Evolutionary conservation across 2,797 vertebrate species (phyloP).

Genomic region (Megalops cyprinoides): DNA sequence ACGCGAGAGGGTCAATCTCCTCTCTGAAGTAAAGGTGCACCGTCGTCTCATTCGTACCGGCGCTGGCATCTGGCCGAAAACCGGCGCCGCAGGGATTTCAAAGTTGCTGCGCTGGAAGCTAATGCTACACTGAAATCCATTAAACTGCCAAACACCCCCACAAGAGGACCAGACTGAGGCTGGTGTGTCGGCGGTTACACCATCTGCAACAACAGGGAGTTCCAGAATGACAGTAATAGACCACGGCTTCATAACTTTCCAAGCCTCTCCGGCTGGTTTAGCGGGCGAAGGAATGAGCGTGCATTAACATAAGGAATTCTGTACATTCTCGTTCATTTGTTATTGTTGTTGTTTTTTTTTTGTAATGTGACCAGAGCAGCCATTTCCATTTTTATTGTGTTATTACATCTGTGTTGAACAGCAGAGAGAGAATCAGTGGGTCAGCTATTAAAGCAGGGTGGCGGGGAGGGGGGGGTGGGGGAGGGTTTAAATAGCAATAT

Average conservation of each 20-base stretch:
- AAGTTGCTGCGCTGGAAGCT: conserved; percentile 59
- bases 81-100: conserved; percentile 40
- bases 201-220: conserved; percentile 56
- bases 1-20: conserved; percentile 51
- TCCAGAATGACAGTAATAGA: conserved; percentile 37
- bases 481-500: neutral
- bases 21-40: conserved; percentile 50
- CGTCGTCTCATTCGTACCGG: conserved; percentile 60
- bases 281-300: neutral
- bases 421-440: neutral
- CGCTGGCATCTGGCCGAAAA: conserved; percentile 56
- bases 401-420: conserved; percentile 3
- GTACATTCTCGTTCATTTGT: neutral
- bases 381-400: neutral
- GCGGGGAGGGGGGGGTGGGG: neutral
- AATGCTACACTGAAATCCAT: conserved; percentile 51
- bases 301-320: too few relatives aligned
- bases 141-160: conserved; percentile 42
- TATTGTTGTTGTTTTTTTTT: neutral
- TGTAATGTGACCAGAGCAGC: neutral
- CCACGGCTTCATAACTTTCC: conserved; percentile 22
- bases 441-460: neutral
- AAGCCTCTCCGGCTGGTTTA: conserved; percentile 7
- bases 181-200: conserved; percentile 60
- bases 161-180: conserved; percentile 26